These are phyloP conservation scores for Odobenus rosmarus DNA, from an alignment of 2,113 vertebrate genomes.

Conservation along the genomic window DNA sequence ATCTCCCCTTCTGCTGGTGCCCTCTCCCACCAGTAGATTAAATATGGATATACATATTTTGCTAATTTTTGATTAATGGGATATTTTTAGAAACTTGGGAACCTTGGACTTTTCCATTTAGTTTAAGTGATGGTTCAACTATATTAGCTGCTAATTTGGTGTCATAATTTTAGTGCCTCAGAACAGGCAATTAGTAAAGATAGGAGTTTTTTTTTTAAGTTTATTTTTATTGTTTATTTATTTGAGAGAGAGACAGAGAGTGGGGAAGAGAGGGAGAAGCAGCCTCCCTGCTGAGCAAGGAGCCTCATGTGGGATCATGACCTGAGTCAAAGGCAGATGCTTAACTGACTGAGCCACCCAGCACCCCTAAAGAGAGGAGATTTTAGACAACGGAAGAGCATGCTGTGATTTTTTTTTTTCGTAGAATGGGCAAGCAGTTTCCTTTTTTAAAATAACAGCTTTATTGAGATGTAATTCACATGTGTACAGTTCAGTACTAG, in stretches of 20 bases:
- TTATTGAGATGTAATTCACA: conserved; percentile 31
- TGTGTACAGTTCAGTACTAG: not conserved
- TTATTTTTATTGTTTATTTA: not conserved
- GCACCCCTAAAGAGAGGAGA: not conserved
- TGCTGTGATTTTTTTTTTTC: not conserved
- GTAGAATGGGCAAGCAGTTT: not conserved
- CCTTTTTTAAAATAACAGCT: not conserved
- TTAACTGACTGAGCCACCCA: not conserved
- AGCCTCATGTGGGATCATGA: too few species aligned
- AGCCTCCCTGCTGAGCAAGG: not conserved
- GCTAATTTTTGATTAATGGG: not conserved
- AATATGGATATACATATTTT: not conserved
- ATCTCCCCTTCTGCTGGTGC: not conserved
- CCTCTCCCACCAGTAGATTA: not conserved
- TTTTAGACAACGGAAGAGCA: not conserved
- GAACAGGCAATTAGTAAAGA: conserved; percentile 7
- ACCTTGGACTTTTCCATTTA: not conserved
- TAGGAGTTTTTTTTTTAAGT: too few species aligned
- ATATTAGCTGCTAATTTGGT: conserved; percentile 36
- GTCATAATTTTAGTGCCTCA: not conserved
- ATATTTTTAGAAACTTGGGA: conserved; percentile 28
- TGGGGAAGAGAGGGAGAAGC: not conserved
- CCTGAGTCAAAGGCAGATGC: not conserved
- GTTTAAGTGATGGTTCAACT: not conserved
- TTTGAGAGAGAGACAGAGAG: not conserved